Conservation (phyloP, 2,888 invertebrate genomes). For the Cantharis rustica region DNA sequence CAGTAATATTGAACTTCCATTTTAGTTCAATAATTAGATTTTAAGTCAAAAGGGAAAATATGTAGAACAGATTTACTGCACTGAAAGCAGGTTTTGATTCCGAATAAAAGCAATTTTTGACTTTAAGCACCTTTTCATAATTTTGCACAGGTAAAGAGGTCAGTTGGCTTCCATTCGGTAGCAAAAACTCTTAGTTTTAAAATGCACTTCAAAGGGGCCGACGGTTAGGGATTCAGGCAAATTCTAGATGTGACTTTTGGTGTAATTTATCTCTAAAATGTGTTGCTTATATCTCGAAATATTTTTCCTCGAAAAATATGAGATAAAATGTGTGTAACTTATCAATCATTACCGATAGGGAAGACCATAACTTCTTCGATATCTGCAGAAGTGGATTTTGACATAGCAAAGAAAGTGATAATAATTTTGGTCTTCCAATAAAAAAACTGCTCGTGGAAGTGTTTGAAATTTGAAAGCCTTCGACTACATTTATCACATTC, state of each 20-base stretch:
- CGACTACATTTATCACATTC: too few relatives aligned
- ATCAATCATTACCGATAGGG: neutral
- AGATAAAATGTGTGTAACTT: neutral
- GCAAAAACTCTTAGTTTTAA: neutral
- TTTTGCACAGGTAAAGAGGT: slow-evolving; percentile 1
- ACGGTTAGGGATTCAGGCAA: neutral
- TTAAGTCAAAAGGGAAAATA: neutral
- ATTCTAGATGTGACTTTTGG: neutral
- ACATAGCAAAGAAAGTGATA: neutral
- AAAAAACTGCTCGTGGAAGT: neutral
- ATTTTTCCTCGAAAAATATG: neutral
- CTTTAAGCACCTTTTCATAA: neutral
- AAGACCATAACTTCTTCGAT: neutral
- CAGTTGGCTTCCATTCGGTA: slow-evolving; percentile 6
- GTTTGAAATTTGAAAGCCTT: too few relatives aligned
- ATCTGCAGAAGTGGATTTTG: neutral
- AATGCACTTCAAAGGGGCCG: slow-evolving; percentile 5
- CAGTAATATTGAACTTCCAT: neutral
- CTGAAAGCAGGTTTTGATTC: neutral
- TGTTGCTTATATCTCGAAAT: neutral
- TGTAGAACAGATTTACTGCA: neutral
- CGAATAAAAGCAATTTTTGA: neutral
- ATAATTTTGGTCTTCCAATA: neutral
- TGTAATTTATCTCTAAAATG: slow-evolving; percentile 5
- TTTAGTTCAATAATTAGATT: neutral